Evolutionary conservation across 2,797 vertebrate genomes (phyloP).

Genomic region (Brachymystax lenok): DNA sequence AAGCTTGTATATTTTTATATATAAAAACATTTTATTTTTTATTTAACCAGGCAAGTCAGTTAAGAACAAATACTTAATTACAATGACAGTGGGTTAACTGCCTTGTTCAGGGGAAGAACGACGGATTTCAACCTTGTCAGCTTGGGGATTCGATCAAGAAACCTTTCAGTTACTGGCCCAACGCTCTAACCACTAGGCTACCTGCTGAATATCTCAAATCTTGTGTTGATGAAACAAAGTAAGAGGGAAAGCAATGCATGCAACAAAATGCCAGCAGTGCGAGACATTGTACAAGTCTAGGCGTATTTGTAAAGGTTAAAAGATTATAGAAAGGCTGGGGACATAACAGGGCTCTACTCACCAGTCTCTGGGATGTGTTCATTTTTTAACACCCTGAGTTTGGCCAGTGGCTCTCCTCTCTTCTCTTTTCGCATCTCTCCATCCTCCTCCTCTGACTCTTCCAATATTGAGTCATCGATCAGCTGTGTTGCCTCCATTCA

Average conservation of each 20-base stretch:
- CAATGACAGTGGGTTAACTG: too few species aligned
- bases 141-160: too few species aligned
- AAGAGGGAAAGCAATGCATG: background rate
- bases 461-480: conserved; percentile 66
- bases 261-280: background rate
- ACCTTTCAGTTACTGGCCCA: too few species aligned
- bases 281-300: background rate
- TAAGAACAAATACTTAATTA: too few species aligned
- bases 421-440: conserved; percentile 26
- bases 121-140: too few species aligned
- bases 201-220: background rate
- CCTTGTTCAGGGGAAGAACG: too few species aligned
- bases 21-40: too few species aligned
- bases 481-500: conserved; percentile 80
- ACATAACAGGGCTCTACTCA: conserved; percentile 40
- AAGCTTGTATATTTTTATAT: background rate
- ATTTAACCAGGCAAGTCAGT: too few species aligned
- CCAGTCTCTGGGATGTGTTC: conserved; percentile 72
- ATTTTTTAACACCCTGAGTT: conserved; percentile 76
- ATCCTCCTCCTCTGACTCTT: conserved; percentile 65
- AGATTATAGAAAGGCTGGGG: background rate
- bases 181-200: too few species aligned
- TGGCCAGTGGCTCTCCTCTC: conserved; percentile 62
- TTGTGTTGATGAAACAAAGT: background rate
- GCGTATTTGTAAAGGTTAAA: background rate